Evolutionary conservation across 2,797 vertebrate genomes (phyloP).

Genomic region (Simalia tracyae): DNA sequence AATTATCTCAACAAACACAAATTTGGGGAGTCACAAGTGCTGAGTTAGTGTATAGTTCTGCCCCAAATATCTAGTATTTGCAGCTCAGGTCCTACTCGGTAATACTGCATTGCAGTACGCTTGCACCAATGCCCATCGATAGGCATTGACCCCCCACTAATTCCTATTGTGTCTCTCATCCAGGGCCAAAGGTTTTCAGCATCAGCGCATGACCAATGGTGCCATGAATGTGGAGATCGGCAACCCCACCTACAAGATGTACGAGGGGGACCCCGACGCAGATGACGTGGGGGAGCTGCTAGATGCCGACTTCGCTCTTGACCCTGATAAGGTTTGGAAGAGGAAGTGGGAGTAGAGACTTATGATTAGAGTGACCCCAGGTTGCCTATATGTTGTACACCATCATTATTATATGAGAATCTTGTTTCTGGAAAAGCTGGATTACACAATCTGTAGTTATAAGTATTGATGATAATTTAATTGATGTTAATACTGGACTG

Average conservation of each 20-base stretch:
- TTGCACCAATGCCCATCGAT: rapidly evolving
- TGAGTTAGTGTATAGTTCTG: not conserved
- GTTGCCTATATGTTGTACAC: not conserved
- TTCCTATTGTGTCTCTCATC: not conserved
- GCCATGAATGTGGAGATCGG: slow-evolving; percentile 95
- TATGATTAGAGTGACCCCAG: not conserved
- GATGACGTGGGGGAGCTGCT: slow-evolving; percentile 90
- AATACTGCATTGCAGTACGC: too few species aligned
- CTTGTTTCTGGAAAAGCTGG: not conserved
- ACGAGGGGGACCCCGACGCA: slow-evolving; percentile 86
- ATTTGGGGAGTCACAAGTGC: not conserved
- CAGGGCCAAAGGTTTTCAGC: slow-evolving; percentile 94
- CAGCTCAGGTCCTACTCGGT: not conserved
- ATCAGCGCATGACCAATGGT: slow-evolving; percentile 92
- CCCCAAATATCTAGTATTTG: not conserved
- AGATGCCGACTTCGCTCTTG: slow-evolving; percentile 89
- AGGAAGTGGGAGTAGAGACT: not conserved
- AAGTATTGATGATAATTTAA: not conserved
- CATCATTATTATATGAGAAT: not conserved
- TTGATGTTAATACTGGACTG: not conserved
- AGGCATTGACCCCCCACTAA: not conserved
- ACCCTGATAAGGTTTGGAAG: slow-evolving; percentile 86
- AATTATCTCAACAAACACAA: not conserved
- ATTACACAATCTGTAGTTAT: not conserved
- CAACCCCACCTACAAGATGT: slow-evolving; percentile 94